Base-by-base conservation (phyloP, 1,140 invertebrate genomes). In the Drosophila seguyi region DNA sequence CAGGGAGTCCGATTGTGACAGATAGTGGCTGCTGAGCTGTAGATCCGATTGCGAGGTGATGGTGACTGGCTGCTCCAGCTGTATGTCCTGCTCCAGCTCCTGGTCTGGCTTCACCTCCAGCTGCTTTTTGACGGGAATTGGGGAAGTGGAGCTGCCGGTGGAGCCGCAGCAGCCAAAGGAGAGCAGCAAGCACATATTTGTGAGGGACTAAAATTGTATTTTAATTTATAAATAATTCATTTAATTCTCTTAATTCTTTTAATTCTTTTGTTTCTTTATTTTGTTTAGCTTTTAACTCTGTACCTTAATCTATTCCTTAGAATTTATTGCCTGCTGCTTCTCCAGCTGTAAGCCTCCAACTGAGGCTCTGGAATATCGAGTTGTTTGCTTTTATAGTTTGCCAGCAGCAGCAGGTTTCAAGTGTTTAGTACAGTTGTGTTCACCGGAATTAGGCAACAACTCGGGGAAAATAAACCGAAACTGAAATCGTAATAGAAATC, bases 341-440 rank as follows among this genome's bases (percentile, higher is more conserved):
- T 20, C 6, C 4, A 16, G 29, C 38, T 18, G 22, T 16, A n/a
- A 29, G 47, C 38, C 61, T 36, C 22, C 29, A 22, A 69, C 47
- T 69, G 22, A 65, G 47, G 45, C 14, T 13, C 18, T 22, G n/a
- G 29, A 29, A 11, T 18, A 7, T 18, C n/a, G 2, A 36, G 29
- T 31, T 18, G 22, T 53, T 66, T 29, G 66, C 61, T 69, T 69
- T 69, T 69, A 67, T 69, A 69, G 61, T 60, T n/a, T n/a, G n/a
- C n/a, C n/a, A n/a, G n/a, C n/a, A 3, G 4, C n/a, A 42, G 4
- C n/a, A 5, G 20, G 41, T 18, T 50, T 7, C 34, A 29, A 16
- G 22, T 22, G n/a, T 44, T 48, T 25, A 22, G 63, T 57, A 57
- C 68, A 69, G 52, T 71, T 58, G 50, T 39, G 50, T 57, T 69